Evolutionary conservation across 2,888 invertebrate species (phyloP).

Genomic region (Sarcophaga variegata): DNA sequence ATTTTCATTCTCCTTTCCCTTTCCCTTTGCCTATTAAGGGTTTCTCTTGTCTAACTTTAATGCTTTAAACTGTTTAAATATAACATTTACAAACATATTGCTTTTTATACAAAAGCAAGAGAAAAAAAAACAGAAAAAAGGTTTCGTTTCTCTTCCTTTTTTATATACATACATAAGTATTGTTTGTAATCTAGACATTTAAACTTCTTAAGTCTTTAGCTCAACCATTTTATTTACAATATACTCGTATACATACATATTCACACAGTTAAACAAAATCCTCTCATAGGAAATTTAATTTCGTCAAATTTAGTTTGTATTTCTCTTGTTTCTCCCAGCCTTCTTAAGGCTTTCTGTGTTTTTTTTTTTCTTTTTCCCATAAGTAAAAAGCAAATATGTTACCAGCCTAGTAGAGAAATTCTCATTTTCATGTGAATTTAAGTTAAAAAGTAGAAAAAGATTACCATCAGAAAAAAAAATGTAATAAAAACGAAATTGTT

Average conservation of each 20-base stretch:
- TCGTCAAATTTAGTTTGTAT: conserved; percentile 32
- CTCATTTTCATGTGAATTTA: not conserved
- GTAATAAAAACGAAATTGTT: conserved; percentile 19
- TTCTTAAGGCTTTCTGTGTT: not conserved
- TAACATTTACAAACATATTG: not conserved
- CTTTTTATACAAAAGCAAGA: not conserved
- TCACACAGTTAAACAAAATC: conserved; percentile 43
- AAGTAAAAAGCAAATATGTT: not conserved
- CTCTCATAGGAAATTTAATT: conserved; percentile 39
- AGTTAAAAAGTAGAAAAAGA: not conserved
- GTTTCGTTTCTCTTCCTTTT: too few relatives aligned
- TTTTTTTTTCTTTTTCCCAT: too few relatives aligned
- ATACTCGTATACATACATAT: not conserved
- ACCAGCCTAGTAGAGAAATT: not conserved
- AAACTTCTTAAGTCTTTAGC: conserved; percentile 36
- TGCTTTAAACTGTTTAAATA: not conserved
- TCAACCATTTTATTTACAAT: not conserved
- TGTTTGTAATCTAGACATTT: conserved; percentile 36
- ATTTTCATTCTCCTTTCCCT: not conserved
- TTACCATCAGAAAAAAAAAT: not conserved
- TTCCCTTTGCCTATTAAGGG: not conserved
- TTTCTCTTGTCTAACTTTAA: not conserved
- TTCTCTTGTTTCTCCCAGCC: not conserved
- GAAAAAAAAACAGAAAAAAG: not conserved
- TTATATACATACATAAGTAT: not conserved